Percentiles rank a stretch among this genome's conserved stretches.
Conservation (phyloP, 2,888 invertebrate genomes). For the Leuctra nigra region DNA sequence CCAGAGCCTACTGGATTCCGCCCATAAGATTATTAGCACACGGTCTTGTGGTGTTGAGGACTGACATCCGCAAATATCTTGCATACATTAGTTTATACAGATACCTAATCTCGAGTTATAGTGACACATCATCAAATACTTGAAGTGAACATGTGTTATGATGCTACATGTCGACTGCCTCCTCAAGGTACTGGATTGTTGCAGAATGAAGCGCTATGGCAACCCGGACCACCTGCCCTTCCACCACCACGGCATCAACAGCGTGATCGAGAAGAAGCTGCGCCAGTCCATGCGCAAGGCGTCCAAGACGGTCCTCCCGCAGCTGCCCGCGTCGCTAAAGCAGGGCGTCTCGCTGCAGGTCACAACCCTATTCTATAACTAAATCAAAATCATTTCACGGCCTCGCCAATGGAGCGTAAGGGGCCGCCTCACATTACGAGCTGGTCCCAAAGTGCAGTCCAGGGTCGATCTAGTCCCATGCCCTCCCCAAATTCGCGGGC, state of each 20-base stretch:
- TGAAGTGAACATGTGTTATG: constrained; percentile 25
- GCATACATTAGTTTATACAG: too few species aligned
- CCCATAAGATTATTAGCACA: too few species aligned
- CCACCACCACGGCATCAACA: constrained; percentile 45
- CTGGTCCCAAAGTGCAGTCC: too few species aligned
- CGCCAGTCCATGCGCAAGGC: background rate
- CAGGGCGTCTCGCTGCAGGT: background rate
- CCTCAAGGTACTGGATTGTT: constrained; percentile 18
- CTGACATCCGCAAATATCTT: too few species aligned
- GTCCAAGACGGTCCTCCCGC: background rate
- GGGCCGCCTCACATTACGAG: too few species aligned
- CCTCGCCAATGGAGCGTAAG: too few species aligned
- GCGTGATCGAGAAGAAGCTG: background rate
- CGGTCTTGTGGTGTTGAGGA: too few species aligned
- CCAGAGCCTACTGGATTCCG: too few species aligned
- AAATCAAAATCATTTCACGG: background rate
- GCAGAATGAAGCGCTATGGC: constrained; percentile 39
- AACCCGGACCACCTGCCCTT: constrained; percentile 41
- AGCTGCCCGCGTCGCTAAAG: background rate
- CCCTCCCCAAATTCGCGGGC: too few species aligned
- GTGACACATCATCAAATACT: constrained; percentile 28
- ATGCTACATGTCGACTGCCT: constrained; percentile 49
- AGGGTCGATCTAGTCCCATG: too few species aligned
- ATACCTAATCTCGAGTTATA: constrained; percentile 27
- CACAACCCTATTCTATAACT: background rate